Percentiles rank a stretch among this genome's conserved stretches.
Evolutionary conservation across 2,888 invertebrate genomes (phyloP).

Genomic region (Zaprionus lineosus): DNA sequence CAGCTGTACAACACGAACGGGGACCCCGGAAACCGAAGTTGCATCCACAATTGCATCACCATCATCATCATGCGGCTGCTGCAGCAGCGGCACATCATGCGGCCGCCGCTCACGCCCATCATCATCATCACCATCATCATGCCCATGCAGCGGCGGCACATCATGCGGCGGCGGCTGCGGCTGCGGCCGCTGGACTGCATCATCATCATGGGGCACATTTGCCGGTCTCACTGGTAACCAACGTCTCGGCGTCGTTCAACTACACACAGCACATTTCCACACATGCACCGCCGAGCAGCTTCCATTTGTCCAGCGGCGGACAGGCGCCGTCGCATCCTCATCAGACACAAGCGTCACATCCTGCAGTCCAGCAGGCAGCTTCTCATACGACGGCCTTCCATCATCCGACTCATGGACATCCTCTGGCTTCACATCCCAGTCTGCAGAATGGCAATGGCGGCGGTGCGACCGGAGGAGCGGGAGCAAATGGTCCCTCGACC

Average conservation of each 20-base stretch:
- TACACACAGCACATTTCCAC: conserved; percentile 82
- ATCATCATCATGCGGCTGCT: conserved; percentile 75
- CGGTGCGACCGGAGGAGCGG: conserved; percentile 17
- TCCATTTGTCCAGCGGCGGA: conserved; percentile 42
- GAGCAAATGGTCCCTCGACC: conserved; percentile 5
- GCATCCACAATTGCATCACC: conserved; percentile 84
- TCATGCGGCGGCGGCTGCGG: conserved; percentile 69
- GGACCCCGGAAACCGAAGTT: conserved; percentile 97
- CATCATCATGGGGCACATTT: conserved; percentile 79
- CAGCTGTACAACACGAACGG: conserved; percentile 98
- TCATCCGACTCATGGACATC: conserved; percentile 69
- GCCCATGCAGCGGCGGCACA: conserved; percentile 79
- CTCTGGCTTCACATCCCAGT: conserved; percentile 53
- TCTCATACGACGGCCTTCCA: conserved; percentile 60
- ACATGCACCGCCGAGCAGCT: conserved; percentile 73
- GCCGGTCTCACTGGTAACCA: conserved; percentile 82
- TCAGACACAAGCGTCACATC: conserved; percentile 32
- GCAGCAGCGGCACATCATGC: conserved; percentile 65
- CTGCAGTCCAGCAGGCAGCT: conserved; percentile 8
- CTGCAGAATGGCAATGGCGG: conserved; percentile 21
- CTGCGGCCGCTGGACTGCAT: conserved; percentile 75
- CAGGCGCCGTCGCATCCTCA: conserved; percentile 53
- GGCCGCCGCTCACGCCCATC: conserved; percentile 63
- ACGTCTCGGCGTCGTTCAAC: conserved; percentile 83
- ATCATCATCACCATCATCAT: conserved; percentile 70